Conservation (phyloP, 2,113 vertebrate species). For the Megaptera novaeangliae region DNA sequence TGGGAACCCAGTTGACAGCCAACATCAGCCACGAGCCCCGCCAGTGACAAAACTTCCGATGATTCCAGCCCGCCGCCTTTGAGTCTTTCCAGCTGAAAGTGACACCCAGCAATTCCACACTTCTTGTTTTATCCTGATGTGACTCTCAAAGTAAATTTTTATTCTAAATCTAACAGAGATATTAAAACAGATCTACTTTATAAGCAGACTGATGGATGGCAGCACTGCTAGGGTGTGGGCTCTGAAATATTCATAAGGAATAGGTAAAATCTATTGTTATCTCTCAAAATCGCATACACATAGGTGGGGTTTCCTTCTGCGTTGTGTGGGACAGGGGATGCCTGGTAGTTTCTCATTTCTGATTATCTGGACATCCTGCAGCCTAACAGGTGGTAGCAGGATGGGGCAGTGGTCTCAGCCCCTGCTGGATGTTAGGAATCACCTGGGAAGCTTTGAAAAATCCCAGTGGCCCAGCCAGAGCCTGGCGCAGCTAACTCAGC, state of each 20-base stretch:
- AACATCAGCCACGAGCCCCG: neutral
- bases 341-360: neutral
- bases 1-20: too few relatives aligned
- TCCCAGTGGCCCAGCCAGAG: neutral
- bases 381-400: neutral
- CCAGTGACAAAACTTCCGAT: neutral
- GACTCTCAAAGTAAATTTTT: neutral
- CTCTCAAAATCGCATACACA: neutral
- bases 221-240: neutral
- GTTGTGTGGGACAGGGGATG: neutral
- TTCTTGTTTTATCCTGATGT: neutral
- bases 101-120: neutral
- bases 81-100: neutral
- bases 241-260: neutral
- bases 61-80: neutral
- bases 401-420: neutral
- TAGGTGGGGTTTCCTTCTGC: neutral
- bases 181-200: neutral
- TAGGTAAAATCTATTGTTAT: neutral
- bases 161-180: neutral
- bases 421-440: neutral
- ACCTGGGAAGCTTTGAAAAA: neutral
- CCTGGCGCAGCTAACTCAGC: neutral
- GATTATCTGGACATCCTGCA: neutral
- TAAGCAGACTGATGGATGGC: neutral